Evolutionary conservation across 1,140 invertebrate species (phyloP), one percentile per base, ranked within the genome.

Genomic region (Platyscapa corneri): DNA sequence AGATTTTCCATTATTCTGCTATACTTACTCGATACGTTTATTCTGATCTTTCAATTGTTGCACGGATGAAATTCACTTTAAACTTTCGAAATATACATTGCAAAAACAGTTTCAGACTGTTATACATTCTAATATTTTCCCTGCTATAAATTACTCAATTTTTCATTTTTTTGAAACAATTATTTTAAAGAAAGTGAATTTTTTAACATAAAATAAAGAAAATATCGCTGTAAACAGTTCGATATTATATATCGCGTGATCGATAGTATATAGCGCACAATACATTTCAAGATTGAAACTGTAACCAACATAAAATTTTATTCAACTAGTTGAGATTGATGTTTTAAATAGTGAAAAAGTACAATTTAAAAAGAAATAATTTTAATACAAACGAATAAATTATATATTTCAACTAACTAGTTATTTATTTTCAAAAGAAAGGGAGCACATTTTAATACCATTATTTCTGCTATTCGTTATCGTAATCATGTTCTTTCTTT

Each of bases 381-480:
- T 67, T 30, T 34, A 67, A 67, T 67, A 32, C n/a, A n/a, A n/a
- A 3, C 32, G 3, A 67, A 67, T 1, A 30, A 10, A 14, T 34
- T 67, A 14, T 18, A 12, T 0, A 12, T 67, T 32, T 67, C 14
- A 10, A 3, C 60, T 32, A 67, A 67, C 12, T 1, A 34, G 8
- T 34, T 34, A 67, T 34, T 34, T 30, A 12, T 3, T 67, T 67
- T 34, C 1, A 23, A 39, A 39, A 72, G 39, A 0, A 10, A 7
- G 23, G 20, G 14, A 20, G 14, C n/a, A 32, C 27, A 16, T 74
- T 42, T 42, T 42, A 74, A 74, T 74, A n/a, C 37, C 70, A 74
- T 74, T 74, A 74, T n/a, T 42, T 74, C 23, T 74, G 39, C 37
- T 42, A 74, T 74, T 37, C 60, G 46, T 84, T 60, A 56, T 84